Base-by-base conservation (phyloP, 1,140 invertebrate species). In the Diploscapter pachys region DNA sequence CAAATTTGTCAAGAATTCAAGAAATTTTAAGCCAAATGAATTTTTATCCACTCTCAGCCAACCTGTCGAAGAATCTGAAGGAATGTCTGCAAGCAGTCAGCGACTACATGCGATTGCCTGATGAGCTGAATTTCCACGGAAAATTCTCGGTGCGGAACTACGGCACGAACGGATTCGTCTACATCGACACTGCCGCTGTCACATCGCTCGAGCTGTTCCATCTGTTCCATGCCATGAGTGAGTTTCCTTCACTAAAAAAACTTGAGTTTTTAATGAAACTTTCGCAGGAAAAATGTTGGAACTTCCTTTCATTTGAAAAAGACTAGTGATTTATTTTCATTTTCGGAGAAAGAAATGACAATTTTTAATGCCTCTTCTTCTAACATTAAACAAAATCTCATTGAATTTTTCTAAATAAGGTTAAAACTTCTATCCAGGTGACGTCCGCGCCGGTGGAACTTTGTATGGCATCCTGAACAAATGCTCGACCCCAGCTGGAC, bases 391-490 rank as follows among this genome's bases (percentile, higher is more conserved):
- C 55, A n/a, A 75, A 69, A 31, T 31, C 31, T 31, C 31, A 31
- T 31, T 31, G 31, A 31, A 31, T 31, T 31, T 31, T 31, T 31
- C 31, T 31, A 31, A 31, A 31, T 31, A 31, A 1, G 31, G 31
- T 31, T 31, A 31, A 31, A 31, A 31, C 1, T 31, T 31, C 31
- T 31, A 31, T 31, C 31, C 31, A 31, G 31, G 31, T 31, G 31
- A 31, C 31, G 31, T 31, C 31, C 31, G 31, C 31, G 31, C 31
- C 31, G 31, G 31, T 49, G 8, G 64, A 56, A 74, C 76, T 8
- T 68, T 78, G 4, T 78, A 77, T 64, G 62, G 69, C 50, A 56
- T 78, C 4, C 13, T 78, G 9, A 78, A 78, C 50, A 78, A 78
- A 51, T 78, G 76, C 59, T 74, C 69, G 56, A 69, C 76, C 3